Evolutionary conservation across 2,888 invertebrate species (phyloP).

Genomic region (Tachina lurida): DNA sequence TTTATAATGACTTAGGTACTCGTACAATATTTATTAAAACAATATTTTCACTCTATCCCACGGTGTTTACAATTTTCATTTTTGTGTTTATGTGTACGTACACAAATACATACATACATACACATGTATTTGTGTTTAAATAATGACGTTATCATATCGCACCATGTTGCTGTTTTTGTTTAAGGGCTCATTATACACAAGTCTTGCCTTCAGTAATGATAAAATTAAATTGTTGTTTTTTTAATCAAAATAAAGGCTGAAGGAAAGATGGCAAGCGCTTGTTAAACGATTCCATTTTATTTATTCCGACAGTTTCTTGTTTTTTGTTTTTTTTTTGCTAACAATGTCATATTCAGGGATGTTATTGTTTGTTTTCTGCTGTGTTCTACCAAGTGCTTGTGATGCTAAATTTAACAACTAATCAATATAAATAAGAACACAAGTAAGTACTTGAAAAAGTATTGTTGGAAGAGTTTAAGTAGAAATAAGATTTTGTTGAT

Average conservation of each 20-base stretch:
- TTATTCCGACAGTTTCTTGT: neutral
- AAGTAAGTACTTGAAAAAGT: slow-evolving; percentile 45
- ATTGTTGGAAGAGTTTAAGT: slow-evolving; percentile 61
- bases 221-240: slow-evolving; percentile 55
- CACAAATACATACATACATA: neutral
- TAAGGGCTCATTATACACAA: slow-evolving; percentile 21
- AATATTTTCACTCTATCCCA: neutral
- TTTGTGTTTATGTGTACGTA: neutral
- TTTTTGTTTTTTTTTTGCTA: neutral
- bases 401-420: slow-evolving; percentile 52
- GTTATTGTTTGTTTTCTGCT: slow-evolving; percentile 3
- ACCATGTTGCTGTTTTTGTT: slow-evolving; percentile 30
- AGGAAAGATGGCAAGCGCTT: slow-evolving; percentile 8
- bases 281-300: slow-evolving; percentile 19
- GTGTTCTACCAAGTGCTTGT: slow-evolving; percentile 1
- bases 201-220: slow-evolving; percentile 42
- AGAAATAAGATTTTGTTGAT: slow-evolving; percentile 57
- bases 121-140: neutral
- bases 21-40: neutral
- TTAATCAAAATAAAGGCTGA: slow-evolving; percentile 42
- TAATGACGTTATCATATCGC: slow-evolving; percentile 29
- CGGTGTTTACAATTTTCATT: slow-evolving; percentile 13
- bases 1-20: too few species aligned
- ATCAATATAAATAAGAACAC: slow-evolving; percentile 61
- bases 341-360: neutral